Evolutionary conservation across 1,140 invertebrate genomes (phyloP), one percentile per base, ranked within the genome.

Genomic region (Brachionus asplanchnoidis): DNA sequence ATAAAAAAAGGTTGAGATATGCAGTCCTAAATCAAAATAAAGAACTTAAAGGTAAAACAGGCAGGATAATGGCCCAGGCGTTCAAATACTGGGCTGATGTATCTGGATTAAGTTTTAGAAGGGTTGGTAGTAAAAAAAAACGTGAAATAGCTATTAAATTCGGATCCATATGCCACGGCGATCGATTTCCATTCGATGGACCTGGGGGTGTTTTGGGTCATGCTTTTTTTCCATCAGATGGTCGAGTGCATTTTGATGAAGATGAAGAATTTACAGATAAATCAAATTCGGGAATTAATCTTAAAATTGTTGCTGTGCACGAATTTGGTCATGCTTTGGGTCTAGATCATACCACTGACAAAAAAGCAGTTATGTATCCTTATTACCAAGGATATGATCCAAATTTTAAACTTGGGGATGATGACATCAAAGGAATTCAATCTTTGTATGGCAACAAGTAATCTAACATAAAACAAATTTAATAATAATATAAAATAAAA

Each of bases 301-400:
- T 84, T 9, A 56, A 46, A 40, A 4, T 82, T 17, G 89, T 90
- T 7, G 90, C 89, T 12, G 87, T 88, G 1, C 90, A 91, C 86
- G 91, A 91, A 80, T 87, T 91, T 56, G 90, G 90, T n/a, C 90
- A 91, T 86, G 88, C 90, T 20, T 85, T 91, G n/a, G 90, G 90
- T 3, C 87, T 91, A 17, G 88, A 88, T 26, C 90, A 91, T 86
- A 88, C 88, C 4, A 85, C 87, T 36, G 88, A 88, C n/a, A 66
- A 87, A 53, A 87, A 86, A 7, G 87, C 90, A 1, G 85, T 91
- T 7, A 91, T 91, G 90, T 89, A 87, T 85, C 90, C 90, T 2
- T 91, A 88, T 85, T 91, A 91, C 28, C 5, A 20, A 20, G 70
- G 53, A 32, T 83, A 65, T 68, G 79, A 85, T 5, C 78, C 85